Conservation (phyloP, 2,113 vertebrate genomes). For the Lampris megalopsis region DNA sequence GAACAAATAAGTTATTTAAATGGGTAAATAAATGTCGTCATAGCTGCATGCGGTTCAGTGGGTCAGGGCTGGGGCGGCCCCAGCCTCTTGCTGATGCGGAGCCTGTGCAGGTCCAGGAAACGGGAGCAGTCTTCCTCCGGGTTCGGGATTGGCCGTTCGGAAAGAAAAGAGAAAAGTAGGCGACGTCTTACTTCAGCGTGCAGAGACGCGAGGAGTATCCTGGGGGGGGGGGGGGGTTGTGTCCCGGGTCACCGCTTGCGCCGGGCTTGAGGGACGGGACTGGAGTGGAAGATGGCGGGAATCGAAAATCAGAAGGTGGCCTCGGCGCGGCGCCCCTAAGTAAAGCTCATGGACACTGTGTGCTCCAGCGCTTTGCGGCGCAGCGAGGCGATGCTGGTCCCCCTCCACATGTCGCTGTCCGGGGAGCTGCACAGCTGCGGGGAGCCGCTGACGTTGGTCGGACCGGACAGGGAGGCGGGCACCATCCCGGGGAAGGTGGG, state of each 20-base stretch:
- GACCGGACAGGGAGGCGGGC: slow-evolving; percentile 90
- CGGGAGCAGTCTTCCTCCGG: slow-evolving; percentile 16
- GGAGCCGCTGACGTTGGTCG: slow-evolving; percentile 91
- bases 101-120: slow-evolving; percentile 13
- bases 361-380: slow-evolving; percentile 98
- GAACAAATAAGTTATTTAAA: slow-evolving; percentile 67
- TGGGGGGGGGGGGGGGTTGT: slow-evolving; percentile 10
- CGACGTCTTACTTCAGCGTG: slow-evolving; percentile 11
- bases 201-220: slow-evolving; percentile 35
- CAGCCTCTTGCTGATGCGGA: slow-evolving; percentile 33
- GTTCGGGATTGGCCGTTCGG: slow-evolving; percentile 10
- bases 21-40: slow-evolving; percentile 67
- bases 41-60: slow-evolving; percentile 72
- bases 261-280: slow-evolving; percentile 28
- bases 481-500: slow-evolving; percentile 95
- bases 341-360: slow-evolving; percentile 99
- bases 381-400: slow-evolving; percentile 97
- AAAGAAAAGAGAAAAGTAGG: background rate
- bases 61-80: slow-evolving; percentile 52
- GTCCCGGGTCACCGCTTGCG: slow-evolving; percentile 18
- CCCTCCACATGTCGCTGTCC: slow-evolving; percentile 98
- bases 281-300: slow-evolving; percentile 34
- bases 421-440: slow-evolving; percentile 96
- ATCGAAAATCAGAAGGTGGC: background rate
- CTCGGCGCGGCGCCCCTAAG: slow-evolving; percentile 74